Evolutionary conservation across 2,888 invertebrate genomes (phyloP).

Genomic region (Timema cristinae): DNA sequence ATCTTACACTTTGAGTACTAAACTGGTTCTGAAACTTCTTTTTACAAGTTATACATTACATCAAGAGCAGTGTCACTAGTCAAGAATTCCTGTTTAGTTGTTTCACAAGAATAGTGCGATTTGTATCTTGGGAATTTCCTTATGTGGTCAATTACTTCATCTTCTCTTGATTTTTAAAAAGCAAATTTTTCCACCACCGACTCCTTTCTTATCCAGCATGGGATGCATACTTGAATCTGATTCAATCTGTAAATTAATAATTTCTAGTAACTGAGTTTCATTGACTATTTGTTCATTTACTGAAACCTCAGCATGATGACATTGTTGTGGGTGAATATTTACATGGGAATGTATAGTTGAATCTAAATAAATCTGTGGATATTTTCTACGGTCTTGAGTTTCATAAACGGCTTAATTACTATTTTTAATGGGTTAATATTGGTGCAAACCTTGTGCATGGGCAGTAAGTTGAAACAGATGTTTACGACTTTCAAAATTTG

Average conservation of each 20-base stretch:
- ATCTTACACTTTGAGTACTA: constrained; percentile 1
- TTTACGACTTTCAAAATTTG: too few relatives aligned
- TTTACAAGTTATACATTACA: constrained; percentile 12
- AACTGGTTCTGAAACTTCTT: constrained; percentile 6
- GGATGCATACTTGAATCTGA: background rate
- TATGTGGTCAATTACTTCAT: background rate
- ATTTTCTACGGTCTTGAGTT: too few relatives aligned
- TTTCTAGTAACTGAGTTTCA: background rate
- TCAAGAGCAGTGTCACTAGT: background rate
- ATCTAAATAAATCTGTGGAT: too few relatives aligned
- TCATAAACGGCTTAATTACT: too few relatives aligned
- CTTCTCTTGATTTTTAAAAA: background rate
- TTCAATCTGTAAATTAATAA: background rate
- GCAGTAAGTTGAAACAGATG: too few relatives aligned
- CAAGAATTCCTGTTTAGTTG: background rate
- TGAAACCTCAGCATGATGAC: background rate
- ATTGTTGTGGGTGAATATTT: too few relatives aligned
- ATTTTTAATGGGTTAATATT: too few relatives aligned
- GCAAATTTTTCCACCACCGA: background rate
- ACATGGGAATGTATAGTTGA: too few relatives aligned
- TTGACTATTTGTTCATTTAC: background rate
- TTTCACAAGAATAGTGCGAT: background rate
- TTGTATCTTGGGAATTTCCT: constrained; percentile 3
- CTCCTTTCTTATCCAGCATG: constrained; percentile 1
- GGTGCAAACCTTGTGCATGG: too few relatives aligned